These are phyloP conservation scores for Calyptomena viridis DNA, from an alignment of 2,113 vertebrate species.

Conservation along the genomic window DNA sequence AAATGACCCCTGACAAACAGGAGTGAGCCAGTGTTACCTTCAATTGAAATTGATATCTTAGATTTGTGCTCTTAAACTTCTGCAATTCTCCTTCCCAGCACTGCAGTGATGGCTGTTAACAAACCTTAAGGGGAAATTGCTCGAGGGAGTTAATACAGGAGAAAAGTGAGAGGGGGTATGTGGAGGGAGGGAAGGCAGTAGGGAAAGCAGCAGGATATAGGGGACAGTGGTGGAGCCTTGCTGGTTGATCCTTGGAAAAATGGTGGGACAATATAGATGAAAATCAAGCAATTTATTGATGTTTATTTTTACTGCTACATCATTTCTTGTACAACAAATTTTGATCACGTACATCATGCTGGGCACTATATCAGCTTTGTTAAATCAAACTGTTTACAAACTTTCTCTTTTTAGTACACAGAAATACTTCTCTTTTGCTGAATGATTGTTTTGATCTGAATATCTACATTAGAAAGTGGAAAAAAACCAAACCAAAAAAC, in stretches of 20 bases:
- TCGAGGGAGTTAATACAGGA: background rate
- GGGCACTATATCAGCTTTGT: background rate
- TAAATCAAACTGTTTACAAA: background rate
- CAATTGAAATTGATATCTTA: background rate
- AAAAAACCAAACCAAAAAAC: background rate
- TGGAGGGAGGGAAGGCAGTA: background rate
- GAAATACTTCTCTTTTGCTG: background rate
- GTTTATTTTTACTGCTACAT: background rate
- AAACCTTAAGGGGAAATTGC: background rate
- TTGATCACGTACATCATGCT: background rate
- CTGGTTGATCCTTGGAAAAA: background rate
- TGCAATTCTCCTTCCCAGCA: background rate
- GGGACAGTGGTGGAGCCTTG: fast-evolving
- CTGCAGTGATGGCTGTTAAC: background rate
- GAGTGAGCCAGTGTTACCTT: background rate
- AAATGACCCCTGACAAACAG: background rate
- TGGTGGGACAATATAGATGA: background rate
- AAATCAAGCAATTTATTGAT: background rate
- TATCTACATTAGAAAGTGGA: background rate
- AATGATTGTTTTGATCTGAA: background rate
- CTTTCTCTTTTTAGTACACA: background rate
- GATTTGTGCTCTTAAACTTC: background rate
- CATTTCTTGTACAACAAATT: background rate
- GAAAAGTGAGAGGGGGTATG: background rate
- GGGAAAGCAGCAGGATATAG: background rate